Evolutionary conservation across 2,113 vertebrate species (phyloP), one percentile per base, ranked within the genome.

Genomic region (Tachysurus vachellii): DNA sequence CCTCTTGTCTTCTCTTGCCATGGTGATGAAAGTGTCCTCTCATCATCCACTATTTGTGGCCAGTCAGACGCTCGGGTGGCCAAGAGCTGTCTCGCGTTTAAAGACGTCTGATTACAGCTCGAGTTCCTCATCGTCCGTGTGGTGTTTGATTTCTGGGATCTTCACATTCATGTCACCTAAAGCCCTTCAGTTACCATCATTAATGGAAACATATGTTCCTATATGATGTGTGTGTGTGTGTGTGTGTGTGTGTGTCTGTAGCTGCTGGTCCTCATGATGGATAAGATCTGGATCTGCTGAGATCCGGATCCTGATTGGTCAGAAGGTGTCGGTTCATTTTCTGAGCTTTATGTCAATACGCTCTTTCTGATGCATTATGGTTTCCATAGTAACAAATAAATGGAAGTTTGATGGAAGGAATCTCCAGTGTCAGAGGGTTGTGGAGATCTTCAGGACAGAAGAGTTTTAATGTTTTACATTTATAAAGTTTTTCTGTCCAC

Each of bases 401-500:
- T n/a, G n/a, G 28, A 68, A 68, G 14, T 11, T 1, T 66, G 64
- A 14, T 31, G 28, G 66, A 16, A 68, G 66, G 66, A 68, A 13
- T 68, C 66, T 68, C 66, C 66, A 31, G 66, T 50, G 47, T 9
- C 47, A 50, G 47, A 50, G 47, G 47, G 36, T 36, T 36, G 36
- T 2, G 36, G 36, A 36, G 36, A n/a, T 64, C 16, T 64, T 64
- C 61, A 64, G 61, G 56, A 57, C 56, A 57, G 56, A 57, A 16
- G 59, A 62, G 61, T 62, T 62, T 36, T 36, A 36, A 36, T 1
- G 36, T 36, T 36, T 36, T 26, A 62, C 23, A 10, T 23, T 10
- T 26, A 28, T 50, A 50, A 50, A 9, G 5, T 50, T 50, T 50
- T 79, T 89, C 57, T 89, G 28, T 44, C 73, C 83, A 54, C 88